Evolutionary conservation across 2,888 invertebrate species (phyloP), one percentile per base, ranked within the genome.

Genomic region (Eupithecia pulchellata): DNA sequence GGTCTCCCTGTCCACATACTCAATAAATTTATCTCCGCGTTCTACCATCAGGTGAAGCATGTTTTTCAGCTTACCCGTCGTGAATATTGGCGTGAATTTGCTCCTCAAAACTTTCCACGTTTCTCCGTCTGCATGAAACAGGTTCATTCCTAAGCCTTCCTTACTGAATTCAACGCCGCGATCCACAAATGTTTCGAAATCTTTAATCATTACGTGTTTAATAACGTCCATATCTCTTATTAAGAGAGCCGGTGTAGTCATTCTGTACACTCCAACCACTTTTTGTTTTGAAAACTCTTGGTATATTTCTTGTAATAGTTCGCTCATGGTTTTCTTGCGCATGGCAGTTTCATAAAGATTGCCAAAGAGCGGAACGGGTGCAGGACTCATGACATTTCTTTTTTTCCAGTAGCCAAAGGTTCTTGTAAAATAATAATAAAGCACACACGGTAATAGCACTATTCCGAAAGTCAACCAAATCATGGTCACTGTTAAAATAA

Each of bases 21-120:
- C 58, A 32, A 0, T 84, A 69, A 65, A 69, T 4, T 30, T 61
- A 1, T 75, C 57, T 1, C 73, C 84, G 5, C 82, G 80, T 25
- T 87, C 85, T 20, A 75, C 76, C 34, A 91, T 75, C 14, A 91
- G 72, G 72, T 86, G 77, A 32, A 87, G 79, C 90, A 91, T 71
- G 36, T 86, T 87, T 72, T 86, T 90, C 25, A 90, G 72, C 77
- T 91, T 91, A 2, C 87, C 86, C 0, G 90, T 81, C 3, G 89
- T 88, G 64, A 90, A 91, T 13, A 89, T 75, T 0, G 90, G 88
- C 4, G 86, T 84, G 20, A 91, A 84, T 1, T 81, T 78, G 39
- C 78, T 82, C 64, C 89, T 82, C 13, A 89, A 77, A 0, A 83
- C 75, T 17, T 78, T 75, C 91, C 91, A 91, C 0, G 82, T 82